Conservation (phyloP, 2,797 vertebrate genomes). For the Tragelaphus oryx region DNA sequence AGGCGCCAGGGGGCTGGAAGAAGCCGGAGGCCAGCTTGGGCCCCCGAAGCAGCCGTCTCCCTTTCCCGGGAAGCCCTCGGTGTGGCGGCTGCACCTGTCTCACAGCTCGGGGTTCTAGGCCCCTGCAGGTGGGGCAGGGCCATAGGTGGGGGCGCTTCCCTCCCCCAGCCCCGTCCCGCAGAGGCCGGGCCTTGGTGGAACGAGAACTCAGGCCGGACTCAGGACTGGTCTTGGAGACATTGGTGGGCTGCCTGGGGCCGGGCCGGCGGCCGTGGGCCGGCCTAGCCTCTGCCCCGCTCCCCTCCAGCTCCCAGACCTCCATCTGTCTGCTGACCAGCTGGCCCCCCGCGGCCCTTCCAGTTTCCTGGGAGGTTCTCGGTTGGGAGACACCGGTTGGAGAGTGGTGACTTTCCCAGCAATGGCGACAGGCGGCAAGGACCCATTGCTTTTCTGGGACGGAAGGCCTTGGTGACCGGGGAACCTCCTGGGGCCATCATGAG, state of each 20-base stretch:
- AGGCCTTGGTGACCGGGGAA: neutral
- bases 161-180: slow-evolving; percentile 63
- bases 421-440: neutral
- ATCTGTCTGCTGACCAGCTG: slow-evolving; percentile 73
- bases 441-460: neutral
- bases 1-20: neutral
- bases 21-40: neutral
- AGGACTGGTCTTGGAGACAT: too few species aligned
- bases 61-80: neutral
- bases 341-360: slow-evolving; percentile 68
- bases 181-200: slow-evolving; percentile 71
- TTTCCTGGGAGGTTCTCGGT: neutral
- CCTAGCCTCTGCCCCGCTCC: slow-evolving; percentile 67
- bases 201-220: slow-evolving; percentile 71
- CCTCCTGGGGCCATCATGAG: neutral
- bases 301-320: slow-evolving; percentile 89
- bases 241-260: neutral
- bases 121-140: neutral
- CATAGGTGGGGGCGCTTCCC: neutral
- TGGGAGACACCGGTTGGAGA: neutral
- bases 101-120: accelerated
- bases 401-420: neutral
- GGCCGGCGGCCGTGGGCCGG: accelerated
- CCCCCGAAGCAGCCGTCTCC: accelerated
- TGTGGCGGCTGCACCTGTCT: neutral